These are phyloP conservation scores for Acropora yongei DNA, from an alignment of 64 coral and sea anemone genomes.

Conservation along the genomic window DNA sequence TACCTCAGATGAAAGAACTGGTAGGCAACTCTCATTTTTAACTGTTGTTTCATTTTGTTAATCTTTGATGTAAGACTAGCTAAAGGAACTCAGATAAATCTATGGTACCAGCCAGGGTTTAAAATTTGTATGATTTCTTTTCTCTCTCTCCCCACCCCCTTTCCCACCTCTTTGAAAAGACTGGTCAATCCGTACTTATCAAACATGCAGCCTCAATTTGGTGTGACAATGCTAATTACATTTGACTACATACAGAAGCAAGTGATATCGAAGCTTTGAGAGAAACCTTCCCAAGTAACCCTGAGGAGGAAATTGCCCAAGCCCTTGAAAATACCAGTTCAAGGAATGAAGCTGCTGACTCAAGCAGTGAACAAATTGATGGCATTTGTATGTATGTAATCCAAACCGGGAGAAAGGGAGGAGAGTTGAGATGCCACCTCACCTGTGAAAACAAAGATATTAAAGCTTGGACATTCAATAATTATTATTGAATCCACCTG, in stretches of 20 bases:
- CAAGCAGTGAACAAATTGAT: conserved; percentile 9
- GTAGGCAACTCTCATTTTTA: conserved; percentile 10
- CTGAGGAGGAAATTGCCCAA: conserved; percentile 39
- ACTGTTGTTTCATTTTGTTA: background rate
- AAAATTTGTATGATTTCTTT: background rate
- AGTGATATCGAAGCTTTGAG: background rate
- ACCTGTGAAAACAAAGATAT: background rate
- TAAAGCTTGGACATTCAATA: conserved; percentile 7
- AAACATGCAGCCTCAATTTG: conserved; percentile 1
- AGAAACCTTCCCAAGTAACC: conserved; percentile 30
- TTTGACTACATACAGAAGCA: conserved; percentile 4
- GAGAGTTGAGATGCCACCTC: background rate
- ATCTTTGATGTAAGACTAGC: conserved; percentile 15
- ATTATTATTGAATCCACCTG: background rate
- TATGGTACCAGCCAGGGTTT: background rate
- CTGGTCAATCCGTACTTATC: background rate
- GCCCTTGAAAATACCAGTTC: conserved; percentile 25
- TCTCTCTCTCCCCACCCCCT: background rate
- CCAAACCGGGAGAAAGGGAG: conserved; percentile 2
- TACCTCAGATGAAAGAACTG: conserved; percentile 21
- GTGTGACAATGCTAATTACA: conserved; percentile 22
- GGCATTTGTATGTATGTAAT: conserved; percentile 3
- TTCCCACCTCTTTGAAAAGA: background rate
- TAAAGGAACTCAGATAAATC: conserved; percentile 1
- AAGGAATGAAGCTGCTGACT: conserved; percentile 30